Percentiles rank a stretch among this genome's conserved stretches.
These are phyloP conservation scores for Aythya baeri DNA, from an alignment of 2,113 vertebrate species.

Conservation along the genomic window DNA sequence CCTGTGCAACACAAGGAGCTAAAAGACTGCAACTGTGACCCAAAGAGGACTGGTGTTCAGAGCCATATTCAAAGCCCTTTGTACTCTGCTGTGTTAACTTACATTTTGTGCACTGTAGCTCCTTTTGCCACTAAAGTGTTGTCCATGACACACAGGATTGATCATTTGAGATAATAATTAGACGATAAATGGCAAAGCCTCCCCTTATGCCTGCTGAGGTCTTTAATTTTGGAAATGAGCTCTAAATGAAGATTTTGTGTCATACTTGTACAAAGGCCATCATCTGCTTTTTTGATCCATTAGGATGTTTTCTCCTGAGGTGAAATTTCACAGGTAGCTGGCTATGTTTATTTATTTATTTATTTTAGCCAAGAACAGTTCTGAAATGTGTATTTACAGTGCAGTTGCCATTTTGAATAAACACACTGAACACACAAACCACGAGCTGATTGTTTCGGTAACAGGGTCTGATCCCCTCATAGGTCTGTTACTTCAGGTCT, in stretches of 20 bases:
- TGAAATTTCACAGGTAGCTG: not conserved
- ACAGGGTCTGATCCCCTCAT: not conserved
- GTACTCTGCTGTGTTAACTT: not conserved
- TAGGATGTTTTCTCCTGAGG: slow-evolving; percentile 1
- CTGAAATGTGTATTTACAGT: not conserved
- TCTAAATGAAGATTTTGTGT: not conserved
- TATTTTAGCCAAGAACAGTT: slow-evolving; percentile 15
- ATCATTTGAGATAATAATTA: slow-evolving; percentile 9
- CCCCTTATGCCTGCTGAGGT: not conserved
- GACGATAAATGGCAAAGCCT: slow-evolving; percentile 23
- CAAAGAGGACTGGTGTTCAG: not conserved
- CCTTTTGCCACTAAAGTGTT: not conserved
- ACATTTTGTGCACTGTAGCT: not conserved
- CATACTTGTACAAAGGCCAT: not conserved
- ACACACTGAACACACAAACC: not conserved
- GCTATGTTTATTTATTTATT: slow-evolving; percentile 14
- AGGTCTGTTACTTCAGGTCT: not conserved
- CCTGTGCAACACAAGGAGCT: not conserved
- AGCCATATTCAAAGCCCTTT: not conserved
- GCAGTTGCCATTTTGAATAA: slow-evolving; percentile 12
- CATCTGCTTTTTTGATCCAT: not conserved
- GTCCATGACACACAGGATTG: not conserved
- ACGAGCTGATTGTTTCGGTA: not conserved
- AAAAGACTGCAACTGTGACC: not conserved
- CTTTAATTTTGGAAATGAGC: not conserved